Percentiles rank a stretch among this genome's conserved stretches.
Evolutionary conservation across 2,797 vertebrate genomes (phyloP).

Genomic region (Sebastiscus tertius): DNA sequence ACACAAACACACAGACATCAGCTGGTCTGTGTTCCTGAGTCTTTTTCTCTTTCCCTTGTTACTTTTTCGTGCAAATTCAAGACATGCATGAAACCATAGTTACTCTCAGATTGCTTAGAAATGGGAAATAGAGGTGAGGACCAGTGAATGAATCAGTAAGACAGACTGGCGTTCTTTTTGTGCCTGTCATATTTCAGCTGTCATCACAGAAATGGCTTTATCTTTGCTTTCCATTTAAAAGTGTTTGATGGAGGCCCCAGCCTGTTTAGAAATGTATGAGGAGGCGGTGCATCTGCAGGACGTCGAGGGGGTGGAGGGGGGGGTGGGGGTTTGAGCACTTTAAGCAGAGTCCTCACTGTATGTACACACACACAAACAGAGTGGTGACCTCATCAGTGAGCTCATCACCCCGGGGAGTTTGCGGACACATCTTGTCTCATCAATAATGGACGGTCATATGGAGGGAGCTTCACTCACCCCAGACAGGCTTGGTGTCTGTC

Average conservation of each 20-base stretch:
- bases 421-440: constrained; percentile 54
- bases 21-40: background rate
- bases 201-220: background rate
- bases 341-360: background rate
- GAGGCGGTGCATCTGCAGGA: constrained; percentile 9
- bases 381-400: constrained; percentile 61
- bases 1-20: background rate
- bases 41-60: background rate
- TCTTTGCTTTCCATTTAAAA: constrained; percentile 5
- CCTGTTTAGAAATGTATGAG: constrained; percentile 47
- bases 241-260: background rate
- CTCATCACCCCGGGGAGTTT: constrained; percentile 45
- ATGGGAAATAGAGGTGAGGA: background rate
- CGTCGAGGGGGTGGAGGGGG: background rate
- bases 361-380: background rate
- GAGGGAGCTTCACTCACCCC: constrained; percentile 25
- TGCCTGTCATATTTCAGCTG: background rate
- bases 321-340: constrained; percentile 7
- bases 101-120: background rate
- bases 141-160: background rate
- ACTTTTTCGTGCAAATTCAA: background rate
- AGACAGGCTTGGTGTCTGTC: constrained; percentile 43
- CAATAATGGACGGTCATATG: constrained; percentile 62
- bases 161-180: background rate
- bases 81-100: background rate